phyloP scores from a whole-genome alignment of 1,140 invertebrate genomes.

The Drosophila guanche region DNA sequence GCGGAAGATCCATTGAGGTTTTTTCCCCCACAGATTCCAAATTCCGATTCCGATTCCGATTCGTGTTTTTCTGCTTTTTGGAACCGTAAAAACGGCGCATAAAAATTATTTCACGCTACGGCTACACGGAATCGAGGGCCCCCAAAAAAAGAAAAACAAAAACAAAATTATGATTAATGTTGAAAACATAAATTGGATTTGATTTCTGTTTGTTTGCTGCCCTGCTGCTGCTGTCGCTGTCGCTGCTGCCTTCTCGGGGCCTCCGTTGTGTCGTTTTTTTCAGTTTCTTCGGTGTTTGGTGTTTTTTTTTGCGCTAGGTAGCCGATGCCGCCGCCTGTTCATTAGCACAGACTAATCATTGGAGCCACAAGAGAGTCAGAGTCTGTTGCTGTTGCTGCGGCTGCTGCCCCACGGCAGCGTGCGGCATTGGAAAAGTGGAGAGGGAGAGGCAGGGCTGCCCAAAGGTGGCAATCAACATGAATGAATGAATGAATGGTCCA shows the following conservation, averaged over 20 bases:
- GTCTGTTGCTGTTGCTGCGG: no score
- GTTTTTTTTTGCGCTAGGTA: slow-evolving; percentile 49
- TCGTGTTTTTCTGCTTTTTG: slow-evolving; percentile 27
- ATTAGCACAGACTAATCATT: slow-evolving; percentile 72
- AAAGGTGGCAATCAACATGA: slow-evolving; percentile 77
- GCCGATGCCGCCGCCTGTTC: slow-evolving; percentile 57
- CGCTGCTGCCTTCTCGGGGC: slow-evolving; percentile 28
- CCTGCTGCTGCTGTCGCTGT: slow-evolving; percentile 49
- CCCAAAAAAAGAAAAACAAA: neutral
- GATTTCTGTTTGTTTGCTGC: slow-evolving; percentile 76
- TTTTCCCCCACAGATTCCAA: neutral
- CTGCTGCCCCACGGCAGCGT: slow-evolving; percentile 31
- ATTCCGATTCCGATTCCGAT: neutral
- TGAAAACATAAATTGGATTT: slow-evolving; percentile 73
- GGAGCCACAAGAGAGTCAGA: slow-evolving; percentile 32
- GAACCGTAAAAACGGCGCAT: slow-evolving; percentile 75
- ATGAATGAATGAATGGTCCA: slow-evolving; percentile 63
- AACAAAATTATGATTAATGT: slow-evolving; percentile 78
- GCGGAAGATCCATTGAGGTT: slow-evolving; percentile 10
- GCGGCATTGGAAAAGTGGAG: slow-evolving; percentile 3
- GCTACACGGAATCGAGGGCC: slow-evolving; percentile 7
- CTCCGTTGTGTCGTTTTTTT: slow-evolving; percentile 24
- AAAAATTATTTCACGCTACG: slow-evolving; percentile 76
- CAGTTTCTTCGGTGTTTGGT: slow-evolving; percentile 39
- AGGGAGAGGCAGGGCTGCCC: slow-evolving; percentile 23